Base-by-base conservation (phyloP, 2,888 invertebrate genomes). In the Cancer borealis region DNA sequence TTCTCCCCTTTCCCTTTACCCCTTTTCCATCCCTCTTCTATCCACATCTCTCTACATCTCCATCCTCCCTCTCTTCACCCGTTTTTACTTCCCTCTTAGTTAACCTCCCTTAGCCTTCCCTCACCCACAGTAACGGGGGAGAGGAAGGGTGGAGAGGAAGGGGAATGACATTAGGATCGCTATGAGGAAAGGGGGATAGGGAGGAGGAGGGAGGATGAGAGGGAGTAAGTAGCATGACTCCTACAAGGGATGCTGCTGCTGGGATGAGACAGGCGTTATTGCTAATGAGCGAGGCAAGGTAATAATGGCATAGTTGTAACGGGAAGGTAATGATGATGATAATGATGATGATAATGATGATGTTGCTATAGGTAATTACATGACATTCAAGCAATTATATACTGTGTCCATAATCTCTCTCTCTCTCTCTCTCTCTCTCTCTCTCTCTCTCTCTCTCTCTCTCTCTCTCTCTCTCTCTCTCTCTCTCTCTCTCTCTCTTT, bases 391-490 rank as follows among this genome's bases (percentile, higher is more conserved):
- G 60, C 21, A 66, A 66, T 17, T 66, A 14, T 21, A 14, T 66
- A 17, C 17, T 66, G 60, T 12, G 14, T 0, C 17, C 4, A 66
- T 21, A 66, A 66, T 66, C 17, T 66, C 17, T 66, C 0, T 66
- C 17, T 66, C 60, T 49, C 49, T 49, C 49, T 49, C 1, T 49
- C 54, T 54, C 10, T 54, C 10, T 54, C 54, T 54, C 54, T 54
- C 10, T 54, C 54, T 54, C 10, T 54, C 54, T 54, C 54, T 54
- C 54, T 54, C 54, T 54, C 54, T 54, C 54, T 54, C 54, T 54
- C 54, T 54, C 54, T 73, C 73, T 73, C 73, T 73, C 73, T 73
- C 73, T 73, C 73, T 73, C 73, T 73, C 73, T 73, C 73, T 73
- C 73, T 73, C 73, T 73, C 73, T 73, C 79, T 79, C 79, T 79